Conservation (phyloP, 2,113 vertebrate genomes). For the Cyprinodon brontotheroides region DNA sequence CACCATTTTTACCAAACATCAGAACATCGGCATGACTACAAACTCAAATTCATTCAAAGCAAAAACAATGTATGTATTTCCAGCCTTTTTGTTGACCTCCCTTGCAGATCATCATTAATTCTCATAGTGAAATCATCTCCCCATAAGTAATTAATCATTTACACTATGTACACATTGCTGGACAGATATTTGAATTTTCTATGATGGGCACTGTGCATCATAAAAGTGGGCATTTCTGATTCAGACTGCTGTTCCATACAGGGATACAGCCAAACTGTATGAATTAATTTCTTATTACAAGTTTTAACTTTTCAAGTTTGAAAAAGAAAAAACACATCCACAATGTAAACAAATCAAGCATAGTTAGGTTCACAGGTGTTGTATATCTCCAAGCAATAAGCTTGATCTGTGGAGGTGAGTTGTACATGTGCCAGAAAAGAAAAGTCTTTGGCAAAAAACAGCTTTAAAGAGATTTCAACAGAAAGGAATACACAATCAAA, state of each 20-base stretch:
- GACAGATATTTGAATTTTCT: conserved; percentile 47
- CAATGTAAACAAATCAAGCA: conserved; percentile 74
- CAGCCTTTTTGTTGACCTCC: conserved; percentile 62
- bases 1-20: conserved; percentile 77
- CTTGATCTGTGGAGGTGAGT: conserved; percentile 37
- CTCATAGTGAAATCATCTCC: conserved; percentile 58
- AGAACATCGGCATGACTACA: conserved; percentile 78
- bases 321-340: conserved; percentile 7
- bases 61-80: conserved; percentile 63
- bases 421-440: conserved; percentile 51
- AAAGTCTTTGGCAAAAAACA: conserved; percentile 70
- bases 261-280: conserved; percentile 13
- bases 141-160: conserved; percentile 68
- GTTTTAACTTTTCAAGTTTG: conserved; percentile 1
- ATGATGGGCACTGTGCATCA: background rate
- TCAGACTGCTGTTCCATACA: conserved; percentile 15
- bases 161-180: conserved; percentile 79
- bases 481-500: conserved; percentile 44
- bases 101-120: conserved; percentile 38
- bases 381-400: conserved; percentile 56
- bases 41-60: conserved; percentile 61
- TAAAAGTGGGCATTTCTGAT: conserved; percentile 26
- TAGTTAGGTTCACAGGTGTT: conserved; percentile 64
- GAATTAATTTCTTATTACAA: conserved; percentile 15
- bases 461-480: conserved; percentile 35